These are phyloP conservation scores for Bombus superbus DNA, from an alignment of 1,140 invertebrate genomes.

Conservation along the genomic window DNA sequence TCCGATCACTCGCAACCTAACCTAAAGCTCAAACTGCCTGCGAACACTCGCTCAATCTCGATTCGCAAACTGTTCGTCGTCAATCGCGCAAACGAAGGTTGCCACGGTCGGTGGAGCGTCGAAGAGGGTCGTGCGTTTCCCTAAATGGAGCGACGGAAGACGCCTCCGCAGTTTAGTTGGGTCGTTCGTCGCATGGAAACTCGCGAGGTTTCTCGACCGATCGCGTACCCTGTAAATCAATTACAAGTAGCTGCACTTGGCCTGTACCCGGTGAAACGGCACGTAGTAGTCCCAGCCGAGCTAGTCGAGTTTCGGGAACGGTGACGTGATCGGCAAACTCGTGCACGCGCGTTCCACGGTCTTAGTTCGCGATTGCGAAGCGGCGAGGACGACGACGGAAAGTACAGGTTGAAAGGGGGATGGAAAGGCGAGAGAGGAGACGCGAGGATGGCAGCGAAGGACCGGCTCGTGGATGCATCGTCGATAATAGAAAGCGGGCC, in stretches of 20 bases:
- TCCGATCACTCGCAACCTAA: background rate
- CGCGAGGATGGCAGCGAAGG: background rate
- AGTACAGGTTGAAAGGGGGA: background rate
- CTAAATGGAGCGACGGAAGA: conserved; percentile 58
- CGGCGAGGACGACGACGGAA: background rate
- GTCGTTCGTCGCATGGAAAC: conserved; percentile 32
- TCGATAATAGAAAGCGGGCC: conserved; percentile 75
- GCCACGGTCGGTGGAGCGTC: background rate
- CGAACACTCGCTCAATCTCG: background rate
- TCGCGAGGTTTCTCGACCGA: conserved; percentile 41
- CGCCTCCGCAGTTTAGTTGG: conserved; percentile 39
- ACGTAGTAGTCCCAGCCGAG: conserved; percentile 74
- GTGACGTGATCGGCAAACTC: conserved; percentile 81
- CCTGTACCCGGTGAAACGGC: conserved; percentile 71
- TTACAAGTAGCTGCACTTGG: conserved; percentile 74
- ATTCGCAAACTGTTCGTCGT: conserved; percentile 39
- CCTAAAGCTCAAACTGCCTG: background rate
- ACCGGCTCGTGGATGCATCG: conserved; percentile 58
- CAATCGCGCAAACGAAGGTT: conserved; percentile 42
- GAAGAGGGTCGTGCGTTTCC: conserved; percentile 21
- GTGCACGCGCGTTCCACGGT: conserved; percentile 55
- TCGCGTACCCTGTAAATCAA: conserved; percentile 79
- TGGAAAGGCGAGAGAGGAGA: background rate
- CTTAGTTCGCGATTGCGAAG: conserved; percentile 57
- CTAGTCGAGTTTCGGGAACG: conserved; percentile 72